phyloP scores from a whole-genome alignment of 2,888 invertebrate genomes.

The Hermaeophaga mercurialis region DNA sequence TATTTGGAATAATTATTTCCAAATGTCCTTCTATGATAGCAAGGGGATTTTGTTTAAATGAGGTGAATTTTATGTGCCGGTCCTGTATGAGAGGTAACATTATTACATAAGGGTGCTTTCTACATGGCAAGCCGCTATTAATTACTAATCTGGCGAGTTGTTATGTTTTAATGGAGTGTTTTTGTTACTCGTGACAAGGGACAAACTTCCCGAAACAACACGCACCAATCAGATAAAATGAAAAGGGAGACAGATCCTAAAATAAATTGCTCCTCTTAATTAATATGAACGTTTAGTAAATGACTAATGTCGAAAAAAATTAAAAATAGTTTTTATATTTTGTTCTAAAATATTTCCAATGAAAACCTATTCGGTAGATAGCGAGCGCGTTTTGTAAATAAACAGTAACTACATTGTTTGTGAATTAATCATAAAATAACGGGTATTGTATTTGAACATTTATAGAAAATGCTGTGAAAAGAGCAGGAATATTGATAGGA shows the following conservation, averaged over 20 bases:
- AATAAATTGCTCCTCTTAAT: constrained; percentile 20
- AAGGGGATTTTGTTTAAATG: no score
- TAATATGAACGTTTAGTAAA: constrained; percentile 12
- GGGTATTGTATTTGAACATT: background rate
- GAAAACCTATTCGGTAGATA: no score
- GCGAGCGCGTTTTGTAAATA: background rate
- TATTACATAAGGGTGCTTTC: constrained; percentile 28
- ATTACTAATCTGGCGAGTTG: constrained; percentile 50
- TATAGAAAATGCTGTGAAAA: background rate
- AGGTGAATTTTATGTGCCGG: constrained; percentile 6
- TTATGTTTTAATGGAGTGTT: constrained; percentile 51
- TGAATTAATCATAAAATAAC: background rate
- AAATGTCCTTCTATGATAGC: no score
- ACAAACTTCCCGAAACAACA: constrained; percentile 18
- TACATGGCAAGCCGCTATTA: constrained; percentile 40
- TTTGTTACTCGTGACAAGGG: constrained; percentile 48
- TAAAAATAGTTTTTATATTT: no score
- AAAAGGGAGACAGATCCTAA: constrained; percentile 21
- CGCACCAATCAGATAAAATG: constrained; percentile 24
- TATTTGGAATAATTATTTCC: no score
- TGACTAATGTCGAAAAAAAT: constrained; percentile 5
- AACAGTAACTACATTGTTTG: background rate
- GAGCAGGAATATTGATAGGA: background rate
- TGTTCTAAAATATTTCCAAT: background rate
- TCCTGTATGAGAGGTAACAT: constrained; percentile 14